Evolutionary conservation across 2,113 vertebrate species (phyloP).

Genomic region (Lepidothrix coronata): DNA sequence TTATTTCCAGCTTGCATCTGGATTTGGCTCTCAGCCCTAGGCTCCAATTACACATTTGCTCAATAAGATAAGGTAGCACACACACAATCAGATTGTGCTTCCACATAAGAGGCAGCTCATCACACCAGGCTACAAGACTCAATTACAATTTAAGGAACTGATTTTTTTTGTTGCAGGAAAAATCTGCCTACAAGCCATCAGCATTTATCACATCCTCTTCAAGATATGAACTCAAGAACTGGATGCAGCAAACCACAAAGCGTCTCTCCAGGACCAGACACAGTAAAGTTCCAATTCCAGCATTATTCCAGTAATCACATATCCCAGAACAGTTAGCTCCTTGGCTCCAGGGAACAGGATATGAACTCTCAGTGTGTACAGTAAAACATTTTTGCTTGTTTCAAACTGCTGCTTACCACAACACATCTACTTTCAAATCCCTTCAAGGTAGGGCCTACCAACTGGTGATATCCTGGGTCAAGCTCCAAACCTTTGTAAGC

Average conservation of each 20-base stretch:
- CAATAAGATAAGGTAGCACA: neutral
- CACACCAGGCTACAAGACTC: neutral
- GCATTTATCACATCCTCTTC: neutral
- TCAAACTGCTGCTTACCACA: neutral
- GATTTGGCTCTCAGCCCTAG: constrained; percentile 19
- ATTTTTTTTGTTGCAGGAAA: neutral
- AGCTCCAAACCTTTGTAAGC: neutral
- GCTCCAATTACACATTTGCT: constrained; percentile 4
- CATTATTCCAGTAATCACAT: neutral
- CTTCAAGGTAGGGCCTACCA: neutral
- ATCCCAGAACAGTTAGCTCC: neutral
- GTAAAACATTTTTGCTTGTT: neutral
- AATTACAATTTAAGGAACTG: neutral
- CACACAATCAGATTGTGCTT: neutral
- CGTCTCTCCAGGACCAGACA: neutral
- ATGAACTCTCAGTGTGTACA: neutral
- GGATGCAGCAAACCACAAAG: neutral
- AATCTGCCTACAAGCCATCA: neutral
- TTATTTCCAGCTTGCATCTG: constrained; percentile 3
- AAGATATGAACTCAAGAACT: neutral
- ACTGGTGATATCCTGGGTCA: neutral
- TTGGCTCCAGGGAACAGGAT: neutral
- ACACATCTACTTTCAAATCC: neutral
- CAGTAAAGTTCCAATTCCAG: neutral
- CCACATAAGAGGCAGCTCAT: neutral